These are phyloP conservation scores for Enchytraeus crypticus DNA, from an alignment of 2,888 invertebrate species.

Conservation along the genomic window DNA sequence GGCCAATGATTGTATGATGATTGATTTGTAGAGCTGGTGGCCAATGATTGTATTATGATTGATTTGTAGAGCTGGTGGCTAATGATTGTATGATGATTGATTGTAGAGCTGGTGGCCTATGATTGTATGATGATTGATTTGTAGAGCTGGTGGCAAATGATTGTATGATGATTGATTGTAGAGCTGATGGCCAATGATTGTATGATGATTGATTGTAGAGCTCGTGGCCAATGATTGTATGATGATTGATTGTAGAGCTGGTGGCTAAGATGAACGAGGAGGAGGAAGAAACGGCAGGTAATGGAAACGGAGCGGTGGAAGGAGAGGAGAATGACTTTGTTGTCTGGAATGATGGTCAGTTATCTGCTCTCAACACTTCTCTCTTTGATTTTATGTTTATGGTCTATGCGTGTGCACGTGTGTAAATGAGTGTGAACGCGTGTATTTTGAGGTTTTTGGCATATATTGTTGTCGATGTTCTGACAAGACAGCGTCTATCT, in stretches of 20 bases:
- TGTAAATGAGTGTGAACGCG: too few relatives aligned
- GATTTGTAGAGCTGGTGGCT: neutral
- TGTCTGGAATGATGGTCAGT: conserved; percentile 18
- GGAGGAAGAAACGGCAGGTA: conserved; percentile 1
- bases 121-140: too few relatives aligned
- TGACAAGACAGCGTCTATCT: too few relatives aligned
- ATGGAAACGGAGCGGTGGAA: conserved; percentile 7
- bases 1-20: neutral
- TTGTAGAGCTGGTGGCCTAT: neutral
- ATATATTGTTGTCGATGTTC: too few relatives aligned
- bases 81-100: neutral
- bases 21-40: neutral
- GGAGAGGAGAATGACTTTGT: conserved; percentile 16
- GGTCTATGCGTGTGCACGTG: too few relatives aligned
- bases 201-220: neutral
- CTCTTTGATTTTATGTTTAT: too few relatives aligned
- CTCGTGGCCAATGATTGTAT: neutral
- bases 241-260: neutral
- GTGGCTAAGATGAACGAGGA: neutral
- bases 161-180: neutral
- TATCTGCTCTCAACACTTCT: too few relatives aligned
- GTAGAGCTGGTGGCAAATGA: neutral
- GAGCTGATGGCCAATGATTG: neutral
- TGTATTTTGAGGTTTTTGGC: too few relatives aligned
- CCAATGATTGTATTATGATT: neutral